Evolutionary conservation across 1,140 invertebrate species (phyloP).

Genomic region (Caenorhabditis briggsae): DNA sequence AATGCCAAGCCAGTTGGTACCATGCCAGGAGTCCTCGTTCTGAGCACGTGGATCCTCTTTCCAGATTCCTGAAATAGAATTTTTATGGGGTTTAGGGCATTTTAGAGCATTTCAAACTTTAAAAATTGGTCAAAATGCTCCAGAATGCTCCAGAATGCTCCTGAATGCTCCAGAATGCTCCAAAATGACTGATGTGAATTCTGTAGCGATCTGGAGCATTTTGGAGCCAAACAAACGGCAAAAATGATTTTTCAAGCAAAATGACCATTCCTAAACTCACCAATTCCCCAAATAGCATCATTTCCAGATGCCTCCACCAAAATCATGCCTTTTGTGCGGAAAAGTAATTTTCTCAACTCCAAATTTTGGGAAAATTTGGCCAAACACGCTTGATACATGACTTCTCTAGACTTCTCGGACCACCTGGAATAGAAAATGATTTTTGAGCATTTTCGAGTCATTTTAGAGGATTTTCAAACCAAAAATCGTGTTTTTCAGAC

Average conservation of each 20-base stretch:
- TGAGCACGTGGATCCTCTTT: neutral
- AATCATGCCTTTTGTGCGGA: neutral
- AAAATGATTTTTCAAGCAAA: no score
- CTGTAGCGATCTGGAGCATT: no score
- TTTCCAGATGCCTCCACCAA: constrained; percentile 32
- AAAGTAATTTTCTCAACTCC: constrained; percentile 14
- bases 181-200: no score
- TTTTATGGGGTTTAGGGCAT: neutral
- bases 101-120: no score
- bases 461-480: no score
- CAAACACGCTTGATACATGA: constrained; percentile 12
- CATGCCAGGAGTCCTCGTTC: neutral
- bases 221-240: no score
- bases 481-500: neutral
- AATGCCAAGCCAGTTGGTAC: neutral
- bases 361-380: constrained; percentile 36
- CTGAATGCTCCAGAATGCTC: neutral
- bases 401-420: constrained; percentile 12
- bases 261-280: neutral
- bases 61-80: constrained; percentile 16
- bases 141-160: neutral
- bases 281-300: constrained; percentile 48
- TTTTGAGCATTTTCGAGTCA: neutral
- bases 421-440: neutral
- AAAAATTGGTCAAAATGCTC: neutral